Evolutionary conservation across 2,113 vertebrate genomes (phyloP).

Genomic region (Vulpes ferrilata): DNA sequence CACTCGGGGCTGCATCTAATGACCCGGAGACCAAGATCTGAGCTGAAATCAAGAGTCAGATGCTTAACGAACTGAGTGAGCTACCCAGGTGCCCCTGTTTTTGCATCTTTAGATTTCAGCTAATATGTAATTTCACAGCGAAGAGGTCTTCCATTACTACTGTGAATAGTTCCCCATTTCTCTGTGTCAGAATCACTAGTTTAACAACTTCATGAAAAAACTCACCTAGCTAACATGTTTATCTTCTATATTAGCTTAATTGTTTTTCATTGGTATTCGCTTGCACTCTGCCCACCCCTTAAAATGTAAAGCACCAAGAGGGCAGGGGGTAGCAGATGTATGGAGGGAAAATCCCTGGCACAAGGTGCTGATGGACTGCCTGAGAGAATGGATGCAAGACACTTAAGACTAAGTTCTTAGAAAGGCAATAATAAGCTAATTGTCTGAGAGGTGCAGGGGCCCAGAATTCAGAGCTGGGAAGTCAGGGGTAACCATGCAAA

Average conservation of each 20-base stretch:
- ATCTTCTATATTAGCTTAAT: background rate
- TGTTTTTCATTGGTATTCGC: background rate
- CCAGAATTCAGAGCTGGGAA: background rate
- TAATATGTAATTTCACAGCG: background rate
- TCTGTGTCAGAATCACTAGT: background rate
- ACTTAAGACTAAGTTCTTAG: background rate
- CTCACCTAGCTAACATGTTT: background rate
- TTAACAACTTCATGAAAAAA: background rate
- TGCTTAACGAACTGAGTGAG: background rate
- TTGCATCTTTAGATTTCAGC: background rate
- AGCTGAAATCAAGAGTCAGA: background rate
- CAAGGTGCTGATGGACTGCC: no score
- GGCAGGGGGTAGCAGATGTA: background rate
- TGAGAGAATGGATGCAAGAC: background rate
- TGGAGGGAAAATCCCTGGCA: background rate
- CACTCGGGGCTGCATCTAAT: background rate
- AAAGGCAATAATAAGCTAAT: background rate
- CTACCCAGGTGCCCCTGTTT: background rate
- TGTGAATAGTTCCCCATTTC: background rate
- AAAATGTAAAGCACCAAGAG: background rate
- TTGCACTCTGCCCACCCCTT: accelerated
- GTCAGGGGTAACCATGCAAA: background rate
- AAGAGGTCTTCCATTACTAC: background rate
- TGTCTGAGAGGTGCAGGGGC: accelerated
- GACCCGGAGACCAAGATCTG: background rate